Conservation (phyloP, 2,888 invertebrate species). For the Drosophila mimica region DNA sequence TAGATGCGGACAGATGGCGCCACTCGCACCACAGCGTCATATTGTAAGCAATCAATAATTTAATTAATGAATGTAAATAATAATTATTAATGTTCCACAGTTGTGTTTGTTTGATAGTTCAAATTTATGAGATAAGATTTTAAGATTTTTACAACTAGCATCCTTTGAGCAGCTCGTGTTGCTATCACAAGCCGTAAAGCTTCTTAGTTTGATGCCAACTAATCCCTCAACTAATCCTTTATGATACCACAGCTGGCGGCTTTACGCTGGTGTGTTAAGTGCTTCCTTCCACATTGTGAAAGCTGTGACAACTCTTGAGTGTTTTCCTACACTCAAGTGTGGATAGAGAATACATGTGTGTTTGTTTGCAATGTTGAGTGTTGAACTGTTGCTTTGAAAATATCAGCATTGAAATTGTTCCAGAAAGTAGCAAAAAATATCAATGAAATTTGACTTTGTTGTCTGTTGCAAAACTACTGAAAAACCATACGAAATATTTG, state of each 20-base stretch:
- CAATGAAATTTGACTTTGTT: not conserved
- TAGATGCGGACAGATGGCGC: slow-evolving; percentile 31
- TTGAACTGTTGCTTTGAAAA: not conserved
- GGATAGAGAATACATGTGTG: not conserved
- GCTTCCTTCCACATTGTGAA: slow-evolving; percentile 30
- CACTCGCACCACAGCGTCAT: not conserved
- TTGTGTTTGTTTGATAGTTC: not conserved
- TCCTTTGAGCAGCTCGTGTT: not conserved
- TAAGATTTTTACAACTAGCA: not conserved
- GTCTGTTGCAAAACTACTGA: not conserved
- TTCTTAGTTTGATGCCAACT: slow-evolving; percentile 43
- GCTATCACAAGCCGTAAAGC: slow-evolving; percentile 35
- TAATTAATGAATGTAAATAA: no score
- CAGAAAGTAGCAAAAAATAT: not conserved
- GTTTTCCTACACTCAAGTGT: slow-evolving; percentile 17
- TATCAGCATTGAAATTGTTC: not conserved
- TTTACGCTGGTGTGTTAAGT: slow-evolving; percentile 31
- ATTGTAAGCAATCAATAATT: slow-evolving; percentile 25
- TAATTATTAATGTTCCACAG: no score
- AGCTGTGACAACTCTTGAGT: slow-evolving; percentile 22
- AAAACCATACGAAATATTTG: not conserved
- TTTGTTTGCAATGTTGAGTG: not conserved
- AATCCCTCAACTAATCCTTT: slow-evolving; percentile 40
- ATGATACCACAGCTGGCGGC: slow-evolving; percentile 11
- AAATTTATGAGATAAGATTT: not conserved